These are phyloP conservation scores for Strigops habroptila DNA, from an alignment of 2,113 vertebrate genomes.

Conservation along the genomic window DNA sequence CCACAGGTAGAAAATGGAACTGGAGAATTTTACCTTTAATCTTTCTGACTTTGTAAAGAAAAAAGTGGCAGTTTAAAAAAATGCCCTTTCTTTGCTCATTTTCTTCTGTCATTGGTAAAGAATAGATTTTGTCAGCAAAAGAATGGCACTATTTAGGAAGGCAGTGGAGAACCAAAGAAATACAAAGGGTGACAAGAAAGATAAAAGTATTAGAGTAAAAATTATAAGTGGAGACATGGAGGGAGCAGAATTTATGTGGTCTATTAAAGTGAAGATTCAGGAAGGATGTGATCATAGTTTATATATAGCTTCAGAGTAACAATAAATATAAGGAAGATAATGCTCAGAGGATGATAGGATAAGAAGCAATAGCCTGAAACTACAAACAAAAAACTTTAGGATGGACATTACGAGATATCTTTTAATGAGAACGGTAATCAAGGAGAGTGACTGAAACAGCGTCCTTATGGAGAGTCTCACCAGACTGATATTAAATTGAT, in stretches of 20 bases:
- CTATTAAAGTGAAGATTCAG: background rate
- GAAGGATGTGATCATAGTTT: background rate
- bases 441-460: background rate
- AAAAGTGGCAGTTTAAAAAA: background rate
- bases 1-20: background rate
- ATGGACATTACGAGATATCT: background rate
- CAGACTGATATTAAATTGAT: background rate
- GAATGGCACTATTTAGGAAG: background rate
- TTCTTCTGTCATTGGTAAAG: slow-evolving; percentile 1
- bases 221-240: background rate
- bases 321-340: background rate
- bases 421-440: background rate
- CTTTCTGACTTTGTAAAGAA: background rate
- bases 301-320: background rate
- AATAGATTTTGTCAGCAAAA: background rate
- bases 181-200: background rate
- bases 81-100: background rate
- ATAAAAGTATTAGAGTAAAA: background rate
- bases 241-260: background rate
- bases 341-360: background rate
- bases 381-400: background rate
- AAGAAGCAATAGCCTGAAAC: background rate
- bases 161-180: background rate
- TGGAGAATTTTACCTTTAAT: slow-evolving; percentile 10
- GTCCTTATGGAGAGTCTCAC: background rate